Evolutionary conservation across 1,140 invertebrate species (phyloP).

Genomic region (Lasioglossum albipes): DNA sequence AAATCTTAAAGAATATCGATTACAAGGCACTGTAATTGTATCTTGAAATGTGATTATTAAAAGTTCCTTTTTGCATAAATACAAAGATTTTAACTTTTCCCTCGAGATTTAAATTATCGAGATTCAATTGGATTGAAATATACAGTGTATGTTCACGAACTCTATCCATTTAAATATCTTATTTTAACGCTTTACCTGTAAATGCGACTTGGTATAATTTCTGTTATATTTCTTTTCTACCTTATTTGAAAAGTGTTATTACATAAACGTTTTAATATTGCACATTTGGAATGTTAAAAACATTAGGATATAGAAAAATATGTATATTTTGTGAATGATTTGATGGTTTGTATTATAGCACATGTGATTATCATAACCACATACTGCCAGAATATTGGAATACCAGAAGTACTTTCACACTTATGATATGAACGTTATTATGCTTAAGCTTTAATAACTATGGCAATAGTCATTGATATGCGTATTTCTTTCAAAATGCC

Average conservation of each 20-base stretch:
- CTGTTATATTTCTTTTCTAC: not conserved
- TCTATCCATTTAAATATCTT: too few species aligned
- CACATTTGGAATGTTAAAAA: not conserved
- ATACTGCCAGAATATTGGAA: not conserved
- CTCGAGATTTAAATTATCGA: too few species aligned
- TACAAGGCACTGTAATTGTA: slow-evolving; percentile 19
- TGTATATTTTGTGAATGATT: not conserved
- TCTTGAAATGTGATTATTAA: not conserved
- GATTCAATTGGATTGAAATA: too few species aligned
- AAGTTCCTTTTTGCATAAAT: not conserved
- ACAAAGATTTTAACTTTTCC: not conserved
- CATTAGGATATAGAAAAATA: slow-evolving; percentile 22
- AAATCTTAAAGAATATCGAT: not conserved
- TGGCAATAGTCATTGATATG: slow-evolving; percentile 6
- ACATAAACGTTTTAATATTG: not conserved
- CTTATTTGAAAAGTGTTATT: not conserved
- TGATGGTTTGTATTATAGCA: not conserved
- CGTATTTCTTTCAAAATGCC: slow-evolving; percentile 21
- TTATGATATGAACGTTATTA: slow-evolving; percentile 7
- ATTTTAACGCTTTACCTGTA: not conserved
- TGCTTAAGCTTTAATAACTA: not conserved
- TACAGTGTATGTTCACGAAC: too few species aligned
- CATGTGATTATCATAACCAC: not conserved
- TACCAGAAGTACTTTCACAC: not conserved
- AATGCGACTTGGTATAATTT: not conserved